Base-by-base conservation (phyloP, 1,140 invertebrate genomes). In the Paralvinella palmiformis region DNA sequence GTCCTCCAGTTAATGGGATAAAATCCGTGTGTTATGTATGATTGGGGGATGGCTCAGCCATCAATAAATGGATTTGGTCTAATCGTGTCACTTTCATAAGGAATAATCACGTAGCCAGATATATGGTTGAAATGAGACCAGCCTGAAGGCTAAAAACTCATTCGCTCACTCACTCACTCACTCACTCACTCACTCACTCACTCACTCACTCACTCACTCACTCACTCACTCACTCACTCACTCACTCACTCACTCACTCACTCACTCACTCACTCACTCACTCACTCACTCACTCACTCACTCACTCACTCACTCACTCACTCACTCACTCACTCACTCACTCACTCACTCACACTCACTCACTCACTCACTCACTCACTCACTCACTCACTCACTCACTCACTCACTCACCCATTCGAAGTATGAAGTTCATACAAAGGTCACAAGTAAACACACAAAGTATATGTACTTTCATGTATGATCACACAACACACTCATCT, bases 251-350 rank as follows among this genome's bases (percentile, higher is more conserved):
- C 53, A 56, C 53, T 56, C 53, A 56, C 53, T 56, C 53, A 56
- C 53, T 56, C 53, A 56, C 53, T 56, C 53, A 56, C 53, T 56
- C 53, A 4, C 53, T 56, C 53, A 56, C 53, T 56, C 53, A 56
- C 53, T 56, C 53, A 56, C 53, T 56, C 53, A 56, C 53, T 31
- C 53, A 31, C 53, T 31, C 53, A 31, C 53, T 56, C 53, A 56
- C 53, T 56, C 53, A 56, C 53, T 56, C 53, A 56, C 53, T 56
- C 53, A 56, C 53, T 56, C 53, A 56, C 53, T 56, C 53, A 56
- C 53, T 56, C 53, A 56, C 53, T 56, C 53, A 56, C 53, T 56
- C 53, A 56, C 53, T 56, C 53, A 56, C 53, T 56, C 53, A 56
- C 53, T 56, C 53, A 56, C 22, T 22, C n/a, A 24, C n/a, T 56